Evolutionary conservation across 2,797 vertebrate genomes (phyloP).

Genomic region (Danio jaintianensis): DNA sequence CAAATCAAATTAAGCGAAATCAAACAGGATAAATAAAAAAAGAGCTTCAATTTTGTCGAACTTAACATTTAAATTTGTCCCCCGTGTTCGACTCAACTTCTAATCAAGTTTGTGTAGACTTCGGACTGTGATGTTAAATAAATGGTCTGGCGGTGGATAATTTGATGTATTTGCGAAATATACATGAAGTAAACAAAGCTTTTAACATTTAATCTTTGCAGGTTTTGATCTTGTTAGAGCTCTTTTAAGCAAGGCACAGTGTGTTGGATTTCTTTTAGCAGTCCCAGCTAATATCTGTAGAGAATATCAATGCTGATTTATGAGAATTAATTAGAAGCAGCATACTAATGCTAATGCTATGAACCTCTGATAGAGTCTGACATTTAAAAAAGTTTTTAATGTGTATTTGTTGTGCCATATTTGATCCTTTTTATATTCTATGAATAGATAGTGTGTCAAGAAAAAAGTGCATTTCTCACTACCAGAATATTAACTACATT

Average conservation of each 20-base stretch:
- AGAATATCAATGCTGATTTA: slow-evolving; percentile 44
- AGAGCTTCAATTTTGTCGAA: not conserved
- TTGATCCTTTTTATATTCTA: not conserved
- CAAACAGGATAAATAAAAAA: slow-evolving; percentile 18
- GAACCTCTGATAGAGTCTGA: slow-evolving; percentile 30
- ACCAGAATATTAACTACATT: too few species aligned
- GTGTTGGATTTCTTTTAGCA: not conserved
- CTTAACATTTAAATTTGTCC: slow-evolving; percentile 17
- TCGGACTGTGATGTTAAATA: slow-evolving; percentile 40
- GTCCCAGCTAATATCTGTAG: not conserved
- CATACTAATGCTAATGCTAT: slow-evolving; percentile 33
- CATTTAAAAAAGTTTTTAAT: not conserved
- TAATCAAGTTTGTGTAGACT: slow-evolving; percentile 45
- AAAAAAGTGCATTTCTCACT: not conserved
- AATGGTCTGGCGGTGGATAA: slow-evolving; percentile 11
- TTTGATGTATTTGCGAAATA: slow-evolving; percentile 17
- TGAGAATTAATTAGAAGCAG: slow-evolving; percentile 15
- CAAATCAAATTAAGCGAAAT: slow-evolving; percentile 42
- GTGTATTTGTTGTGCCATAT: not conserved
- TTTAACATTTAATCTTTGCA: slow-evolving; percentile 27
- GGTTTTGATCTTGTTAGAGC: not conserved
- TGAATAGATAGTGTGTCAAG: not conserved
- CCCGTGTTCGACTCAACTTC: not conserved
- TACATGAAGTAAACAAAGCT: slow-evolving; percentile 8
- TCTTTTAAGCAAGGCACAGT: not conserved